phyloP scores from a whole-genome alignment of 2,113 vertebrate species.

The Myodes glareolus region DNA sequence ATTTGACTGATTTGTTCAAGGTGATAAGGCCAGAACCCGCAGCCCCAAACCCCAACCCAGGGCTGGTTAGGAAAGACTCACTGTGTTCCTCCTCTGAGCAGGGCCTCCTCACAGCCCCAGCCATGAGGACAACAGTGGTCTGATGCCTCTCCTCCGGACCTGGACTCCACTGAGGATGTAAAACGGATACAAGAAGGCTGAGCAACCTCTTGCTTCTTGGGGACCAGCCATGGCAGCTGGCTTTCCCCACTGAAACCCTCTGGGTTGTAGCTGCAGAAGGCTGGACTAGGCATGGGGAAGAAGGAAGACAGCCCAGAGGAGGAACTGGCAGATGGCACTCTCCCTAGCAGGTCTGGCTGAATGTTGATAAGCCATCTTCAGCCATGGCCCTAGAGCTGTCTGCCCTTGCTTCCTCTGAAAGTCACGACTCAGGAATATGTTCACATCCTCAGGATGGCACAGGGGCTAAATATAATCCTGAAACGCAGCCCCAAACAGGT shows the following conservation, averaged over 20 bases:
- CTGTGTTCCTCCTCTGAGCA: not conserved
- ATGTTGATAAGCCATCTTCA: conserved; percentile 86
- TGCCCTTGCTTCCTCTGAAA: conserved; percentile 91
- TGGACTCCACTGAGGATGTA: not conserved
- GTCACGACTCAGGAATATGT: conserved; percentile 89
- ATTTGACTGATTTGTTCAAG: conserved; percentile 6
- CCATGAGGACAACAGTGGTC: not conserved
- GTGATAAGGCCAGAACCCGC: not conserved
- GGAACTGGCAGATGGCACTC: conserved; percentile 60
- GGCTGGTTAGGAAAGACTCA: not conserved
- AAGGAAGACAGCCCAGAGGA: conserved; percentile 23
- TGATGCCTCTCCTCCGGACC: not conserved
- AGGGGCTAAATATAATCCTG: conserved; percentile 91
- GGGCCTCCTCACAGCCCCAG: not conserved
- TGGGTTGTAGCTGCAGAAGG: conserved; percentile 52
- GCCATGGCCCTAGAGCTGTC: conserved; percentile 75
- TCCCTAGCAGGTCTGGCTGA: conserved; percentile 73
- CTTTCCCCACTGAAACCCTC: not conserved
- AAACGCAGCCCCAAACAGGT: conserved; percentile 68
- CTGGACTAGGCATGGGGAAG: not conserved
- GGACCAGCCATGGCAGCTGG: not conserved
- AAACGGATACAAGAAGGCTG: not conserved
- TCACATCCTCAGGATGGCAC: conserved; percentile 91
- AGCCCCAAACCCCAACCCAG: not conserved
- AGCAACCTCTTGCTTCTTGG: not conserved